Conservation (phyloP, 2,113 vertebrate species). For the Speoplatyrhinus poulsoni region DNA sequence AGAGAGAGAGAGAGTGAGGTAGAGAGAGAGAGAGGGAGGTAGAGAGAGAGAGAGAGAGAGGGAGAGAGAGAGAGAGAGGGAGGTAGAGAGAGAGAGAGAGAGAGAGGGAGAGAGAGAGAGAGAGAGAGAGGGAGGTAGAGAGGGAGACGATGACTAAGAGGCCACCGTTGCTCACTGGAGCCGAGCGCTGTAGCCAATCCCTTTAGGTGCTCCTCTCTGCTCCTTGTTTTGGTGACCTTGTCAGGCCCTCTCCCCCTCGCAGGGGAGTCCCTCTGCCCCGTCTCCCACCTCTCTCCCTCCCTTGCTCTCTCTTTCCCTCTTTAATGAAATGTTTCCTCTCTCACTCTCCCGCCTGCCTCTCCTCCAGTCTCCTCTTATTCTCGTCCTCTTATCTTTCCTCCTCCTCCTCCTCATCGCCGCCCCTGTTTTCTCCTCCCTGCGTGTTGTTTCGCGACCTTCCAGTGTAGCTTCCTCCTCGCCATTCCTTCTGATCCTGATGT, state of each 20-base stretch:
- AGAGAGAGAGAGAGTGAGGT: too few relatives aligned
- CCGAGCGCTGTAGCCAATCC: conserved; percentile 62
- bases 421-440: too few relatives aligned
- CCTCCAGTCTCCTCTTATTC: too few relatives aligned
- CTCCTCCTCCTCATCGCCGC: too few relatives aligned
- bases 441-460: too few relatives aligned
- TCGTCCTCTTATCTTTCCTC: too few relatives aligned
- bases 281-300: neutral
- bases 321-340: neutral
- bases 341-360: neutral
- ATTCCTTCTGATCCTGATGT: too few relatives aligned
- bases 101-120: neutral
- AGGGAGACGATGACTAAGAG: conserved; percentile 71
- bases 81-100: neutral
- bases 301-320: neutral
- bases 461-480: too few relatives aligned
- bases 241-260: conserved; percentile 45
- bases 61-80: too few relatives aligned
- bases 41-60: conserved; percentile 10
- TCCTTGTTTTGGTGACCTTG: conserved; percentile 56
- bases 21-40: neutral
- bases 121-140: conserved; percentile 1
- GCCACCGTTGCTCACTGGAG: conserved; percentile 57
- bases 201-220: conserved; percentile 62
- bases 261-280: neutral